Evolutionary conservation across 2,797 vertebrate species (phyloP).

Genomic region (Pseudocheirus occidentalis): DNA sequence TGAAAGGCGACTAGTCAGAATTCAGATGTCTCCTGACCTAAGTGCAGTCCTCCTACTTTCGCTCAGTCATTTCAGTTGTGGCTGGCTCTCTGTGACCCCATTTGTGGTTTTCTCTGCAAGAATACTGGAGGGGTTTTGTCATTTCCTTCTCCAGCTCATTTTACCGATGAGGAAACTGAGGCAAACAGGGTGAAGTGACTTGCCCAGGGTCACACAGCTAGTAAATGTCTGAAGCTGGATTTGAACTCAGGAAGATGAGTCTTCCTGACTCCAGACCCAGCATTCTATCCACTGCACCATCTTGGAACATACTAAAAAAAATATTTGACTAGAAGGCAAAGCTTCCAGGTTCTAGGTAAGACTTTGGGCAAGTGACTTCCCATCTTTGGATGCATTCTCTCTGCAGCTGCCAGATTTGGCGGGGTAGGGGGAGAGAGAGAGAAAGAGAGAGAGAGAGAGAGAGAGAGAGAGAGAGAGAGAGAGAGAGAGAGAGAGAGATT

Average conservation of each 20-base stretch:
- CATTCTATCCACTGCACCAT: background rate
- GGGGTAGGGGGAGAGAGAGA: rapidly evolving
- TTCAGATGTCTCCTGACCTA: background rate
- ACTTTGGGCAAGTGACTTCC: background rate
- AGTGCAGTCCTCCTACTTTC: background rate
- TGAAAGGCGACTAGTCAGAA: background rate
- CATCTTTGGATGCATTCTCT: background rate
- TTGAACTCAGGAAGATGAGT: background rate
- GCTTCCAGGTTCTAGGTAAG: background rate
- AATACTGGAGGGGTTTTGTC: background rate
- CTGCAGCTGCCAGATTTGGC: background rate
- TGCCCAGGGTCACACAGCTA: background rate
- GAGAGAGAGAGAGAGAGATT: background rate
- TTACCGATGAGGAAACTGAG: background rate
- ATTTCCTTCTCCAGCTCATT: background rate
- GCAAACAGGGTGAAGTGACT: background rate
- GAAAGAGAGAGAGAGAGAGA: background rate
- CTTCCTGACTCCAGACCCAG: background rate
- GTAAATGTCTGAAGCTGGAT: background rate
- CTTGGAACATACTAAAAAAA: background rate
- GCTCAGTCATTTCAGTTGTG: no score
- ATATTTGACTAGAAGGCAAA: background rate
- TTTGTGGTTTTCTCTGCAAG: background rate
- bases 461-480: background rate
- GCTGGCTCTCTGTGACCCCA: background rate